Percentiles rank a stretch among this genome's conserved stretches.
Conservation (phyloP, 1,140 invertebrate genomes). For the Sminthurides bifidus region DNA sequence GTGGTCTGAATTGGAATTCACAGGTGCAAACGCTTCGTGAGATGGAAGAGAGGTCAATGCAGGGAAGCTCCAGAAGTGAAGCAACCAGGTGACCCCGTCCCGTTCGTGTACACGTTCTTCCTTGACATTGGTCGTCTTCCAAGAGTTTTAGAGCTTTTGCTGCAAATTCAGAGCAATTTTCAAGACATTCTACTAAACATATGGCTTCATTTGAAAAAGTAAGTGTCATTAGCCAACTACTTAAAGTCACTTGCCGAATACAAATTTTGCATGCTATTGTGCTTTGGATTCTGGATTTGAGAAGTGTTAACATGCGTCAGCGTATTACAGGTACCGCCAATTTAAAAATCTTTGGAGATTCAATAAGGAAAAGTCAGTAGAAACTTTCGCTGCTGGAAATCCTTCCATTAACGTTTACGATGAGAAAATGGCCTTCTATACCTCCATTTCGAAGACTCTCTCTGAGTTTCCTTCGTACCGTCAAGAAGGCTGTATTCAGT, state of each 20-base stretch:
- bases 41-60: slow-evolving; percentile 77
- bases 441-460: slow-evolving; percentile 59
- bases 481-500: slow-evolving; percentile 19
- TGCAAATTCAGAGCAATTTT: slow-evolving; percentile 52
- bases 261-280: not conserved
- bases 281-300: not conserved
- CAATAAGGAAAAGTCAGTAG: slow-evolving; percentile 60
- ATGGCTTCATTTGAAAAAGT: slow-evolving; percentile 52
- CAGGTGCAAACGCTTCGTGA: slow-evolving; percentile 57
- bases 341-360: slow-evolving; percentile 67
- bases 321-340: slow-evolving; percentile 52
- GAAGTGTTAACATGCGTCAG: not conserved
- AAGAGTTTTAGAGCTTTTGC: slow-evolving; percentile 52
- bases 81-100: slow-evolving; percentile 43
- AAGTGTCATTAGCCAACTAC: slow-evolving; percentile 20
- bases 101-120: slow-evolving; percentile 55
- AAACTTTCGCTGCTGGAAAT: slow-evolving; percentile 59
- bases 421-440: slow-evolving; percentile 70
- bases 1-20: slow-evolving; percentile 15
- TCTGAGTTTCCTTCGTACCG: slow-evolving; percentile 35
- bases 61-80: slow-evolving; percentile 52
- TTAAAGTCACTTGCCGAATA: not conserved
- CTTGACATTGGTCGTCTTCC: slow-evolving; percentile 58
- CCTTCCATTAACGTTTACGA: slow-evolving; percentile 63
- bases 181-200: slow-evolving; percentile 49